A percentile compares a stretch with the other conserved stretches of the same genome.
Conservation (phyloP, 2,888 invertebrate genomes). For the Andrena chrysosceles region DNA sequence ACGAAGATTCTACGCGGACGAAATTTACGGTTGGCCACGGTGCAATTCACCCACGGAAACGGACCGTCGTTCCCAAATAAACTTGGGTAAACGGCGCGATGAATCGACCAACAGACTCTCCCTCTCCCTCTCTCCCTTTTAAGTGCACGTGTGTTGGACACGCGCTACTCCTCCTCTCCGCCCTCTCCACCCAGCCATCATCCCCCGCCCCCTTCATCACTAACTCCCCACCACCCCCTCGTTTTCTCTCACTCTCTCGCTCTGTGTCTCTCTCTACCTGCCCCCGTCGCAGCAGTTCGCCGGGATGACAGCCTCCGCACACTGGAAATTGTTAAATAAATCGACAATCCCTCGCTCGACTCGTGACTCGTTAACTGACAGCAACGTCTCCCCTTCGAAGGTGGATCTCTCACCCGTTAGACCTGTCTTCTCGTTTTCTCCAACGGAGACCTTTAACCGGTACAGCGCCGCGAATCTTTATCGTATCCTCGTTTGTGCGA, state of each 20-base stretch:
- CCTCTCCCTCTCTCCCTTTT: constrained; percentile 32
- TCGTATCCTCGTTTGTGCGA: no score
- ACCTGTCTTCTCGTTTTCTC: no score
- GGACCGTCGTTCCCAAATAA: constrained; percentile 75
- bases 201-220: constrained; percentile 20
- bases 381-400: neutral
- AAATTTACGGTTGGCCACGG: constrained; percentile 75
- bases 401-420: no score
- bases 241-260: no score
- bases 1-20: constrained; percentile 73
- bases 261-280: no score
- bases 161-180: constrained; percentile 51
- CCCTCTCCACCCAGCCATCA: neutral
- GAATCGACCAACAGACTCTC: constrained; percentile 57
- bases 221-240: neutral
- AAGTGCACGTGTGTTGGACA: constrained; percentile 58
- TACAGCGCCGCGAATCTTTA: no score
- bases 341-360: neutral
- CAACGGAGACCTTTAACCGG: no score
- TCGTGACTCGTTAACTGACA: neutral
- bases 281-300: neutral
- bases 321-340: constrained; percentile 2
- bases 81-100: constrained; percentile 72
- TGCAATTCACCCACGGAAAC: constrained; percentile 77
- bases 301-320: neutral